A percentile compares a stretch with the other conserved stretches of the same genome.
Conservation (phyloP, 2,797 vertebrate species). For the Lagodon rhomboides region DNA sequence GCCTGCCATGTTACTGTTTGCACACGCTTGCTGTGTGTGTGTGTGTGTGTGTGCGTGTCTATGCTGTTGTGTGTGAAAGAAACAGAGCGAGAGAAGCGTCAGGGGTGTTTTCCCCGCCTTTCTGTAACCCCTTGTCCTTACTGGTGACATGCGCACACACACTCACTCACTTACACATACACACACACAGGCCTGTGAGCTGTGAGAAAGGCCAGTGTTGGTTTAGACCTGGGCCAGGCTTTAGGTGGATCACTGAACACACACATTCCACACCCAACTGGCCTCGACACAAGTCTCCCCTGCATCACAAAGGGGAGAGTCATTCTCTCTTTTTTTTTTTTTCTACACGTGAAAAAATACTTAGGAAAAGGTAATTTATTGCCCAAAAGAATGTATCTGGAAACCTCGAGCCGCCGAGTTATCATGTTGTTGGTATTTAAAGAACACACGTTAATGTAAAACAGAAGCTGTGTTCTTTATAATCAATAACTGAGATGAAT, state of each 20-base stretch:
- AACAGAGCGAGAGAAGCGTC: conserved; percentile 21
- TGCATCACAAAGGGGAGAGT: conserved; percentile 11
- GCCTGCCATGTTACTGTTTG: conserved; percentile 69
- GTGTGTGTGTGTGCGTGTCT: conserved; percentile 17
- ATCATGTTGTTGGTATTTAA: not conserved
- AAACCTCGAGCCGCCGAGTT: not conserved
- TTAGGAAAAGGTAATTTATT: not conserved
- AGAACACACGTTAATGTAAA: not conserved
- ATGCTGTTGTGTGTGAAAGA: conserved; percentile 37
- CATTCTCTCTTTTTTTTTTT: not conserved
- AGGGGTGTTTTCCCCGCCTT: conserved; percentile 38
- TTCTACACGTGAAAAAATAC: not conserved
- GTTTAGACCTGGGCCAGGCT: conserved; percentile 76
- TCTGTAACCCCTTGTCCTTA: conserved; percentile 63
- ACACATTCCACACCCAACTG: conserved; percentile 74
- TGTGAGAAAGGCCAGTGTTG: conserved; percentile 79
- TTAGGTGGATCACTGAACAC: conserved; percentile 78
- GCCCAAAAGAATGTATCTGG: not conserved
- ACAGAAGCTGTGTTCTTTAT: conserved; percentile 6
- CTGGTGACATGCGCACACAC: conserved; percentile 38
- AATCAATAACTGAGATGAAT: not conserved
- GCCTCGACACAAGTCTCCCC: conserved; percentile 46
- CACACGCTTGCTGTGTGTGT: conserved; percentile 45
- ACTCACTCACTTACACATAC: conserved; percentile 28
- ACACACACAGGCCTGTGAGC: conserved; percentile 49